Evolutionary conservation across 2,888 invertebrate genomes (phyloP), one percentile per base, ranked within the genome.

Genomic region (Chironomus riparius): DNA sequence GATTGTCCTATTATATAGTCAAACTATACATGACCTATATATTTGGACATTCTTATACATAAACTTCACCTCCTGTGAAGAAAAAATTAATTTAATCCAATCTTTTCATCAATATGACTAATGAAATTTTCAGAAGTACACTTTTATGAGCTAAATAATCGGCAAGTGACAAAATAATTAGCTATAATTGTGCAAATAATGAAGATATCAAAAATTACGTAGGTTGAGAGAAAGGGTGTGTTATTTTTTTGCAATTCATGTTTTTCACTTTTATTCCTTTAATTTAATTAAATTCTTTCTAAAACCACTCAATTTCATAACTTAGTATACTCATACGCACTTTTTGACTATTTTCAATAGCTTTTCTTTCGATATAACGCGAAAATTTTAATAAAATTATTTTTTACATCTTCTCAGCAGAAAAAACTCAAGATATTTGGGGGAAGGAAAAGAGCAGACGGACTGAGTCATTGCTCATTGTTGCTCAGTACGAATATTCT

Each of bases 51-150:
- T 24, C 13, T 62, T 21, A 12, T 62, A 72, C 62, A 62, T 72
- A 72, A 38, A 71, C 24, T 47, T 28, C 74, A 48, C 74, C 74
- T 74, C 74, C 74, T 74, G 74, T 22, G 65, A 74, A 62, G 68
- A 68, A 68, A 65, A 56, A 68, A n/a, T 73, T 48, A 10, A 18
- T 22, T 13, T 61, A 62, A 61, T 72, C 61, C 18, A 13, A 21
- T 65, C 2, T 65, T 22, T 72, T 56, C 7, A 22, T 3, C 15
- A 56, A 56, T 38, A 38, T 38, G 38, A 38, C 38, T 38, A 38
- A 38, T 38, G 2, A 38, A 38, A 38, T 38, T 38, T 38, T 7
- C 2, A 10, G 38, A 38, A 10, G 10, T 2, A 2, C 38, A 38
- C 38, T 38, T 38, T 38, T 38, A 38, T 38, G 10, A 38, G 38